phyloP scores from a whole-genome alignment of 2,888 invertebrate genomes.

The Acronicta psi region DNA sequence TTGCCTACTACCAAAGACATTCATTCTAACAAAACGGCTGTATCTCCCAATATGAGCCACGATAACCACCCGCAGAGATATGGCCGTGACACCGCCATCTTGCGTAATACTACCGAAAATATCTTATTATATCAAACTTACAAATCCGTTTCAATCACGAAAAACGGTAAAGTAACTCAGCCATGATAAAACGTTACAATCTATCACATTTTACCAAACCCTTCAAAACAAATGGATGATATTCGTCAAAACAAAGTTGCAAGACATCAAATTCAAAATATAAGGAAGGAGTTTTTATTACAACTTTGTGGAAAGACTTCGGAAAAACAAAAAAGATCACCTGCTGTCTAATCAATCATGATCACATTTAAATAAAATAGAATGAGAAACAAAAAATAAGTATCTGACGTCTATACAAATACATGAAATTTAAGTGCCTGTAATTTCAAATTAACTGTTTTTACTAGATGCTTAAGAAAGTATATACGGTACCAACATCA shows the following conservation, averaged over 20 bases:
- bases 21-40: too few relatives aligned
- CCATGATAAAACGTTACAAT: slow-evolving; percentile 13
- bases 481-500: too few relatives aligned
- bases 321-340: slow-evolving; percentile 19
- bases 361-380: too few relatives aligned
- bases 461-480: too few relatives aligned
- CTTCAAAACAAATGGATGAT: slow-evolving; percentile 25
- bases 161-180: slow-evolving; percentile 14
- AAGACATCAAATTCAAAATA: slow-evolving; percentile 8
- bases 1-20: too few relatives aligned
- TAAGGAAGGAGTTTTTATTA: slow-evolving; percentile 21
- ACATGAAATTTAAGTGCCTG: too few relatives aligned
- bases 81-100: slow-evolving; percentile 7
- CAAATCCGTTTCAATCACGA: slow-evolving; percentile 13
- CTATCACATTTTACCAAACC: slow-evolving; percentile 8
- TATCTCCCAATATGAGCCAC: slow-evolving; percentile 1
- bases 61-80: background rate
- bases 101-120: slow-evolving; percentile 13
- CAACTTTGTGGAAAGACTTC: slow-evolving; percentile 22
- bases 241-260: slow-evolving; percentile 33
- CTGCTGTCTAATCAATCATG: slow-evolving; percentile 37
- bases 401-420: too few relatives aligned
- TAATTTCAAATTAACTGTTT: too few relatives aligned
- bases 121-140: slow-evolving; percentile 10
- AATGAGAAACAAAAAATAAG: too few relatives aligned